A percentile compares a stretch with the other conserved stretches of the same genome.
phyloP scores from a whole-genome alignment of 2,888 invertebrate genomes.

The Synergus gifuensis region DNA sequence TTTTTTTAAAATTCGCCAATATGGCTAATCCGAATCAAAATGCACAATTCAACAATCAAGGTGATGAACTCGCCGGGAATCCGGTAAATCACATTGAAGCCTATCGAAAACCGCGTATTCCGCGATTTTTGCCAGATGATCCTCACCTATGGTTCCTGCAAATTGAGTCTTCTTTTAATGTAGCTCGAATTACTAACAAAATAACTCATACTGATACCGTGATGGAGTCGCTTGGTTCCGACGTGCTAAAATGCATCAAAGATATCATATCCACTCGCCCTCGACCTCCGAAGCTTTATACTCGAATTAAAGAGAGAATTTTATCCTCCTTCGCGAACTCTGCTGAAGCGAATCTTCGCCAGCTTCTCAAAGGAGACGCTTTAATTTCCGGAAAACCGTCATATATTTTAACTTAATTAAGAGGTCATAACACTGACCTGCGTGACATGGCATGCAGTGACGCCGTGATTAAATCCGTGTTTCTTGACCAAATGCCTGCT shows the following conservation, averaged over 20 bases:
- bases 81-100: too few relatives aligned
- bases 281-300: not conserved
- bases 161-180: too few relatives aligned
- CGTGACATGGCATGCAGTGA: not conserved
- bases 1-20: too few relatives aligned
- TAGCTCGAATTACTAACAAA: too few relatives aligned
- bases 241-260: not conserved
- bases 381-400: constrained; percentile 3
- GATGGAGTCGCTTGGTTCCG: too few relatives aligned
- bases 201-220: not conserved
- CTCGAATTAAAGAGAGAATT: not conserved
- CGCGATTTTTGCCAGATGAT: too few relatives aligned
- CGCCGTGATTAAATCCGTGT: not conserved
- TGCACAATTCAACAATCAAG: too few relatives aligned
- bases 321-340: not conserved
- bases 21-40: too few relatives aligned
- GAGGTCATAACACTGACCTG: not conserved
- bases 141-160: too few relatives aligned
- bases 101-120: too few relatives aligned
- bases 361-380: constrained; percentile 3
- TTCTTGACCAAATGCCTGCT: not conserved
- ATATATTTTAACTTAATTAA: not conserved
- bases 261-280: not conserved
- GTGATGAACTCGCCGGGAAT: too few relatives aligned
- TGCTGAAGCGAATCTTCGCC: not conserved